Evolutionary conservation across 1,140 invertebrate species (phyloP), one percentile per base, ranked within the genome.

Genomic region (Wiebesia pumilae): DNA sequence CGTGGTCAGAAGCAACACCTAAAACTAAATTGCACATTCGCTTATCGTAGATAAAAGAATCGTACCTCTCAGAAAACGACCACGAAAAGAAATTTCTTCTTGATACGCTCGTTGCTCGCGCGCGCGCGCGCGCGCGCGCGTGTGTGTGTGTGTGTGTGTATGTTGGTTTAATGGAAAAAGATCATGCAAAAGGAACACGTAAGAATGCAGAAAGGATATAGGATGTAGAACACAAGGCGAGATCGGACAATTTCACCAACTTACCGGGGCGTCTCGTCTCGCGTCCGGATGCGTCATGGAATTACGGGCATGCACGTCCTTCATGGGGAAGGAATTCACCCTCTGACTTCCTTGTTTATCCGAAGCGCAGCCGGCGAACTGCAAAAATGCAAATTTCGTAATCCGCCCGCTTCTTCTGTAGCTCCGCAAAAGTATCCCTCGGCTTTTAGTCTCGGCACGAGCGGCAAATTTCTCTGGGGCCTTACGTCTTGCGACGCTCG

Each of bases 241-340:
- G 4, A 58, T 33, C 10, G 40, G 62, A 71, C 67, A 69, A 65
- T 86, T 69, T n/a, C 27, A 21, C 35, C 51, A 67, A 94, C 94
- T 95, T 94, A 97, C 97, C 88, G 97, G 96, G 73, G 96, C 96
- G 92, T 97, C 97, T 88, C 95, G 94, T 90, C 95, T 96, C 82
- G 95, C 93, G 90, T 97, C 96, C 87, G 95, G 93, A 90, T 95
- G 95, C 93, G 95, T 92, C 94, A 95, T 94, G 84, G 95, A 93
- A 81, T 90, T 89, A 51, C 92, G 91, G 69, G 91, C 90, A 92
- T 96, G 93, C 93, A 97, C 95, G 91, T 97, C 97, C 90, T 97
- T 97, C 97, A 97, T 97, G 24, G 97, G 97, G 94, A 97, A 97
- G 21, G 96, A 95, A 91, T 96, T 96, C 27, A 97, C 95, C 88